A percentile compares a stretch with the other conserved stretches of the same genome.
phyloP scores from a whole-genome alignment of 2,113 vertebrate genomes.

The Oreotrochilus melanogaster region DNA sequence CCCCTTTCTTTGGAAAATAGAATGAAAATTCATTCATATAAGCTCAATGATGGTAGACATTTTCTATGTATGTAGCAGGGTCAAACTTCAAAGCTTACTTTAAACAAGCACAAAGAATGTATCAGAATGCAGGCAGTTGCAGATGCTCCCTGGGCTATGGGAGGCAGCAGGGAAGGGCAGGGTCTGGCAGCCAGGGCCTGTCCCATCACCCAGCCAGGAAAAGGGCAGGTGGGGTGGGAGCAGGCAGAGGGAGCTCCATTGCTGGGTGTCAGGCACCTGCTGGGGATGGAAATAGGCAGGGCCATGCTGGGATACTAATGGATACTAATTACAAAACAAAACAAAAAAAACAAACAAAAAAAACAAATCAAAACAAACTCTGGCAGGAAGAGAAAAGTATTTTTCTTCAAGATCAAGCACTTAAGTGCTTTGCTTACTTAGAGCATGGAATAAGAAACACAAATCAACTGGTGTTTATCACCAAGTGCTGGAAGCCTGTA shows the following conservation, averaged over 20 bases:
- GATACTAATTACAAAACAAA: background rate
- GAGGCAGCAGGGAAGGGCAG: background rate
- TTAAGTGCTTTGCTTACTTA: background rate
- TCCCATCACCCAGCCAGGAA: too few relatives aligned
- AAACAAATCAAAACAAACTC: too few relatives aligned
- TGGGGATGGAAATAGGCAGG: background rate
- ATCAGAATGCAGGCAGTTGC: background rate
- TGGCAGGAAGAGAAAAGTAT: background rate
- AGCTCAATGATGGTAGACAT: background rate
- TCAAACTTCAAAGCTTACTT: conserved; percentile 21
- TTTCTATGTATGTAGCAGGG: conserved; percentile 44
- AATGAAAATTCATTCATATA: conserved; percentile 19
- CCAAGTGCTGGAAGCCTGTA: background rate
- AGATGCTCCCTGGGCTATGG: background rate
- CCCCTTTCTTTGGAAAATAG: conserved; percentile 4
- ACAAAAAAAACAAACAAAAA: background rate
- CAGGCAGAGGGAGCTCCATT: background rate
- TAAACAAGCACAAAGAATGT: conserved; percentile 19
- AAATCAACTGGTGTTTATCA: background rate
- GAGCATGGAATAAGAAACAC: background rate
- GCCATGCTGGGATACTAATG: background rate
- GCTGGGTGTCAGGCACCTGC: too few relatives aligned
- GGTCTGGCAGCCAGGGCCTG: background rate
- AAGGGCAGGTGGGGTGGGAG: too few relatives aligned
- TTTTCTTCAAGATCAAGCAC: background rate